These are phyloP conservation scores for Punctoribates punctum DNA, from an alignment of 2,888 invertebrate genomes.

Conservation along the genomic window DNA sequence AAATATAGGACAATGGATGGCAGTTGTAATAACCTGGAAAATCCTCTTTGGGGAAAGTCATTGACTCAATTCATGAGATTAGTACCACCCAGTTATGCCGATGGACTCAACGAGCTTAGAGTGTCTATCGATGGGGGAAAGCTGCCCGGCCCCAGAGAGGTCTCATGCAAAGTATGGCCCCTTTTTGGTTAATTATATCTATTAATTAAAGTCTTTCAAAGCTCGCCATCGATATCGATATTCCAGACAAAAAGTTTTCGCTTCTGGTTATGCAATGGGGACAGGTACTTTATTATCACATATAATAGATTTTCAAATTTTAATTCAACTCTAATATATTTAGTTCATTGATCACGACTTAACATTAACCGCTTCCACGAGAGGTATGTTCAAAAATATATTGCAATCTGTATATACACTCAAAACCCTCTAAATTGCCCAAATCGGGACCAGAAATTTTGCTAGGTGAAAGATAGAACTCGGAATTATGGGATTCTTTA, in stretches of 20 bases:
- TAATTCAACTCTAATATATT: too few relatives aligned
- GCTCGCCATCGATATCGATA: constrained; percentile 60
- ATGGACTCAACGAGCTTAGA: constrained; percentile 58
- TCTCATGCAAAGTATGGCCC: constrained; percentile 66
- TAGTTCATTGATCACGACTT: constrained; percentile 87
- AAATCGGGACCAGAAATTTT: too few relatives aligned
- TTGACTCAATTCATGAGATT: constrained; percentile 77
- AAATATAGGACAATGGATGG: constrained; percentile 79
- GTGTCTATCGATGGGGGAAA: constrained; percentile 52
- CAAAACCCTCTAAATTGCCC: too few relatives aligned
- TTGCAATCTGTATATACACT: too few relatives aligned
- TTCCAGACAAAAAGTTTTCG: constrained; percentile 64
- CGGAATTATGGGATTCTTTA: too few relatives aligned
- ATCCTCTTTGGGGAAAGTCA: constrained; percentile 74
- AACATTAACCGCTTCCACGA: constrained; percentile 71
- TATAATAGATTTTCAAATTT: not conserved
- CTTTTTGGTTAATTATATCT: not conserved
- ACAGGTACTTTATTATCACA: constrained; percentile 52
- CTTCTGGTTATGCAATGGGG: constrained; percentile 95
- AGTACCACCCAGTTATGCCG: constrained; percentile 74
- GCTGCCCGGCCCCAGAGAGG: constrained; percentile 77
- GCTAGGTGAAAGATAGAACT: too few relatives aligned
- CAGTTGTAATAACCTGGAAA: constrained; percentile 76
- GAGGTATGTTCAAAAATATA: constrained; percentile 20
- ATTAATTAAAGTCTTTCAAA: constrained; percentile 60